phyloP scores from a whole-genome alignment of 2,797 vertebrate genomes.

The Sebastes baramenuke region DNA sequence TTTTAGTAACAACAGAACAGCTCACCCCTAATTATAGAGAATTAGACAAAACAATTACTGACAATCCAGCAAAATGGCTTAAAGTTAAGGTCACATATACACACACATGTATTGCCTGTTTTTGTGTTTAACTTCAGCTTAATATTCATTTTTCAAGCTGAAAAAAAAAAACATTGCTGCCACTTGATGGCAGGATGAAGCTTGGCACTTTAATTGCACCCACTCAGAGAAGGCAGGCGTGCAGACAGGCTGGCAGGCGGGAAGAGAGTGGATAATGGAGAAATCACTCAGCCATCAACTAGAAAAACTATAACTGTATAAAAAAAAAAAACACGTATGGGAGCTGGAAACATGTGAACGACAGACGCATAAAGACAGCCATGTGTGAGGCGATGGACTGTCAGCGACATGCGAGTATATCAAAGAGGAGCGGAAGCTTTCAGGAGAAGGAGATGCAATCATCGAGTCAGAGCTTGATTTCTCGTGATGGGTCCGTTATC shows the following conservation, averaged over 20 bases:
- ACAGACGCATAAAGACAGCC: conserved; percentile 10
- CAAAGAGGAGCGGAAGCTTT: conserved; percentile 22
- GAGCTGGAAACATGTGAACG: conserved; percentile 11
- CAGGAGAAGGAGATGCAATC: conserved; percentile 25
- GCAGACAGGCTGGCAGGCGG: conserved; percentile 41
- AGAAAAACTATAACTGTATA: background rate
- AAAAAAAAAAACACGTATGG: background rate
- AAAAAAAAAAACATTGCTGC: conserved; percentile 22
- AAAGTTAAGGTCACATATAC: background rate
- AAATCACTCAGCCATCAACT: conserved; percentile 42
- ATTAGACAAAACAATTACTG: background rate
- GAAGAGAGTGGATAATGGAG: conserved; percentile 40
- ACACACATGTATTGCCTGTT: background rate
- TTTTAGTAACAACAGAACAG: conserved; percentile 1
- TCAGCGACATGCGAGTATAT: conserved; percentile 23
- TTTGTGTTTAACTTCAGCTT: background rate
- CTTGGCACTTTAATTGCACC: conserved; percentile 64
- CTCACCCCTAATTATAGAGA: background rate
- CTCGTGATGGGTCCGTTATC: conserved; percentile 28
- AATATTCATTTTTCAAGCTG: conserved; percentile 28
- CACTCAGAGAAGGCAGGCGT: conserved; percentile 58
- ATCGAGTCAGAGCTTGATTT: conserved; percentile 29
- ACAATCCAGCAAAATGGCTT: background rate
- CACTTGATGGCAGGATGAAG: conserved; percentile 53
- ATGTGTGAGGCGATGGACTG: background rate